Conservation (phyloP, 2,888 invertebrate species). For the Pilophorus perplexus region DNA sequence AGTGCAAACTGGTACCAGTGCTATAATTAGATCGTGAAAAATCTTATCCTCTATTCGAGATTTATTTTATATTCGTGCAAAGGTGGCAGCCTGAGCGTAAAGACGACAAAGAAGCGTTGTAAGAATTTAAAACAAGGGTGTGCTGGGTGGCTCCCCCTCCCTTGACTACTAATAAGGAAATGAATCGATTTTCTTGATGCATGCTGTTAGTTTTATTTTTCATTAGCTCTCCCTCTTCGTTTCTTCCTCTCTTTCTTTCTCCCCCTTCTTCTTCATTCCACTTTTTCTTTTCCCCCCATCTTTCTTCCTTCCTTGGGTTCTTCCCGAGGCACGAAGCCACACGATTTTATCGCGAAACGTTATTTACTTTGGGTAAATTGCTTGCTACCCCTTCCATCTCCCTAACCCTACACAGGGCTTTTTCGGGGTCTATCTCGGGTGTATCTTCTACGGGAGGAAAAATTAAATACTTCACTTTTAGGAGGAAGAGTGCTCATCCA, state of each 20-base stretch:
- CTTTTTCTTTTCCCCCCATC: slow-evolving; percentile 33
- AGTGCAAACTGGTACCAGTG: no score
- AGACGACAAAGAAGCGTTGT: slow-evolving; percentile 21
- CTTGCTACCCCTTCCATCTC: slow-evolving; percentile 23
- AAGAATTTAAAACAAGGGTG: slow-evolving; percentile 33
- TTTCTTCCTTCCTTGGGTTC: not conserved
- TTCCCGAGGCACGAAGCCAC: slow-evolving; percentile 25
- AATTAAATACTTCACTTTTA: slow-evolving; percentile 40
- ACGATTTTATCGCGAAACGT: slow-evolving; percentile 41
- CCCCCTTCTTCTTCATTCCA: slow-evolving; percentile 37
- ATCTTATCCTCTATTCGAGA: not conserved
- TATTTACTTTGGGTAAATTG: slow-evolving; percentile 43
- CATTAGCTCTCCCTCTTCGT: slow-evolving; percentile 51
- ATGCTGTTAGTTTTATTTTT: slow-evolving; percentile 62
- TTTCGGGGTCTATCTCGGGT: slow-evolving; percentile 18
- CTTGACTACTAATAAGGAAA: slow-evolving; percentile 47
- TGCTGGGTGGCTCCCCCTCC: slow-evolving; percentile 14
- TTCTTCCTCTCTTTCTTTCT: slow-evolving; percentile 34
- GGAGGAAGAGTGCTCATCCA: slow-evolving; percentile 35
- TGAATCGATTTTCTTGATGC: slow-evolving; percentile 53
- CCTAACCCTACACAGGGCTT: not conserved
- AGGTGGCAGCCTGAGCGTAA: not conserved
- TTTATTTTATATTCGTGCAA: not conserved
- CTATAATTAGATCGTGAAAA: no score
- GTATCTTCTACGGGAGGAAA: slow-evolving; percentile 21